Conservation (phyloP, 2,888 invertebrate genomes). For the Tiliacea aurago region DNA sequence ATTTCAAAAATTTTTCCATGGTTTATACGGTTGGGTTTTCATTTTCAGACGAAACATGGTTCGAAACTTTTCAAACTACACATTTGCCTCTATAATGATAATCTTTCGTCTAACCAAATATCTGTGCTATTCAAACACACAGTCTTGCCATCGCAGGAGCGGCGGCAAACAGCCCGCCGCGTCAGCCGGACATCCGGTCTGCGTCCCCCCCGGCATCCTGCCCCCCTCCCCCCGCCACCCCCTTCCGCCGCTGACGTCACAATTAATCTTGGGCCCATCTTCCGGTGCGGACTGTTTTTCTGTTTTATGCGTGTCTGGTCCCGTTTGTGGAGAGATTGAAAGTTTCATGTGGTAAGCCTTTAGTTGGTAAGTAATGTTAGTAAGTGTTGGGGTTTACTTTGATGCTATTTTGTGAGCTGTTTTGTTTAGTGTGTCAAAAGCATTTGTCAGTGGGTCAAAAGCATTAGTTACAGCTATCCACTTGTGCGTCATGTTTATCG, state of each 20-base stretch:
- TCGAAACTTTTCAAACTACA: not conserved
- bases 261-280: conserved; percentile 77
- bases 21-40: not conserved
- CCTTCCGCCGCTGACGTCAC: conserved; percentile 78
- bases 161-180: conserved; percentile 73
- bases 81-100: conserved; percentile 20
- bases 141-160: conserved; percentile 57
- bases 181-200: conserved; percentile 82
- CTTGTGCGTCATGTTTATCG: no score
- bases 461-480: no score
- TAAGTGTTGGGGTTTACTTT: not conserved
- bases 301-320: conserved; percentile 67
- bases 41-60: not conserved
- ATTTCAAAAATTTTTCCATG: not conserved
- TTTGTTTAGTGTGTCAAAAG: not conserved
- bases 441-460: no score
- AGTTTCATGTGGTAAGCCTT: conserved; percentile 27
- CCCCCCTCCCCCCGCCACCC: conserved; percentile 53
- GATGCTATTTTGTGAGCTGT: not conserved
- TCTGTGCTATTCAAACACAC: conserved; percentile 52
- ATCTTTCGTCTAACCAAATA: conserved; percentile 31
- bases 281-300: conserved; percentile 76
- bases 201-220: conserved; percentile 64
- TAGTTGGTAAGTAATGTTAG: not conserved
- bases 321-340: conserved; percentile 54